phyloP scores from a whole-genome alignment of 2,113 vertebrate species.

The Rafetus swinhoei region DNA sequence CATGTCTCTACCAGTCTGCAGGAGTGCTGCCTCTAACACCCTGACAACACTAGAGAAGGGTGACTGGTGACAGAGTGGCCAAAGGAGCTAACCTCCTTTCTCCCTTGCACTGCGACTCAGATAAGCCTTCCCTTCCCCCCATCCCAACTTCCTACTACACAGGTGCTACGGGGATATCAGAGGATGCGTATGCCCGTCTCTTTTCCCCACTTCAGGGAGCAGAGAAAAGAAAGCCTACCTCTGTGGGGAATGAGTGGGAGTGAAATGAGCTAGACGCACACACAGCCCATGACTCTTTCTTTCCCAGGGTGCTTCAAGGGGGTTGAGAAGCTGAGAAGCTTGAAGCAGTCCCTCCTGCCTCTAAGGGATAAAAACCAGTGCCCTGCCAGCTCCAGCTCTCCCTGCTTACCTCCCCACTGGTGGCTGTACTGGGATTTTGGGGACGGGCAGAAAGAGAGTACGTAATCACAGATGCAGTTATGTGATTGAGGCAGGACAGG shows the following conservation, averaged over 20 bases:
- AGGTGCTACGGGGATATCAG: neutral
- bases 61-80: neutral
- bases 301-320: neutral
- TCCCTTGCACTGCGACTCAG: neutral
- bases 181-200: neutral
- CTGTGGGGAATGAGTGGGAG: neutral
- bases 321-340: neutral
- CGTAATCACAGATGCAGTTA: neutral
- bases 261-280: neutral
- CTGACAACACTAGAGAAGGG: neutral
- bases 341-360: neutral
- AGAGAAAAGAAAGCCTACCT: neutral
- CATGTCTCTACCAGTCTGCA: neutral
- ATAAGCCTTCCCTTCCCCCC: neutral
- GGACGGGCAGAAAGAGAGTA: neutral
- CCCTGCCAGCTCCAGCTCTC: neutral
- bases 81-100: neutral
- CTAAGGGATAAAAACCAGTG: neutral
- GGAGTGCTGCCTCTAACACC: neutral
- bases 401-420: neutral
- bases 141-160: neutral
- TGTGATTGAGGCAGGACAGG: accelerated
- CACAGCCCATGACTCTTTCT: neutral
- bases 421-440: neutral
- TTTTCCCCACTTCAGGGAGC: neutral